Percentiles rank a stretch among this genome's conserved stretches.
These are phyloP conservation scores for Dasyornis broadbenti DNA, from an alignment of 2,113 vertebrate genomes.

Conservation along the genomic window DNA sequence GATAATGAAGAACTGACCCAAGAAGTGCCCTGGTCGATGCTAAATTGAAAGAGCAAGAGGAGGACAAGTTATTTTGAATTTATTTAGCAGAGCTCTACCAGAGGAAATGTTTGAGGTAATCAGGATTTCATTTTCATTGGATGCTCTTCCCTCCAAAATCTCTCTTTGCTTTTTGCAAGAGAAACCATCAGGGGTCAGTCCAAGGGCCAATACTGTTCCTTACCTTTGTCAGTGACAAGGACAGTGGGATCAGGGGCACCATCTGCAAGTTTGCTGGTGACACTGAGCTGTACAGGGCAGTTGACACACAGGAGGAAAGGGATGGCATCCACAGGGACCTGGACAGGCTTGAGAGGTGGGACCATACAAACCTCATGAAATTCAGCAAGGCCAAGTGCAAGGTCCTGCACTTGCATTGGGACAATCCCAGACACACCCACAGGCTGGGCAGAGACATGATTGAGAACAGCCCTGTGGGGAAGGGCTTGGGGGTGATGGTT, in stretches of 20 bases:
- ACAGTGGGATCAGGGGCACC: neutral
- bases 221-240: neutral
- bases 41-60: neutral
- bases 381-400: neutral
- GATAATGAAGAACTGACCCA: neutral
- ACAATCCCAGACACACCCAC: neutral
- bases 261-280: neutral
- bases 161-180: neutral
- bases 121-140: neutral
- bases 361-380: neutral
- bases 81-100: neutral
- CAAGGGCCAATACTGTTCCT: fast-evolving
- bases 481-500: neutral
- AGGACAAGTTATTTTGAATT: neutral
- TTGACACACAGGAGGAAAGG: fast-evolving
- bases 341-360: no score
- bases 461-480: neutral
- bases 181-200: fast-evolving
- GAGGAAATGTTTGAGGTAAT: neutral
- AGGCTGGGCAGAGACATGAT: neutral
- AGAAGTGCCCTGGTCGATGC: neutral
- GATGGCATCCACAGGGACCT: neutral
- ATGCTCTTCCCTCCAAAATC: neutral
- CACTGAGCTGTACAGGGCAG: neutral
- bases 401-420: neutral